Conservation (phyloP, 2,888 invertebrate genomes). For the Anticlea derivata region DNA sequence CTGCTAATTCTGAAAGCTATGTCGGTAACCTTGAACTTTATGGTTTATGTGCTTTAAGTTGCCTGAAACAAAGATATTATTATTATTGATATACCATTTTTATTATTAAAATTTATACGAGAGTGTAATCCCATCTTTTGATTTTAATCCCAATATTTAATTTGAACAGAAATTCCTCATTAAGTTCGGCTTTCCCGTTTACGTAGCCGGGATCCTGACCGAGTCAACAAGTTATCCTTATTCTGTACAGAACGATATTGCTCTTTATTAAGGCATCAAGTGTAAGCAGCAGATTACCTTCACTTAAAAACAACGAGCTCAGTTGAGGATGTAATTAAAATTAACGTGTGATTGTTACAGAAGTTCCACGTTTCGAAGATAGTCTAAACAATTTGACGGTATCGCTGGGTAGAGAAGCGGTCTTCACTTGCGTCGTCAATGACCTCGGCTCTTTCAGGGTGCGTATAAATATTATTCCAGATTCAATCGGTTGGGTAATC, state of each 20-base stretch:
- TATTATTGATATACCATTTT: too few species aligned
- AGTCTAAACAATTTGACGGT: slow-evolving; percentile 92
- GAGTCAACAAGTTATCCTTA: slow-evolving; percentile 13
- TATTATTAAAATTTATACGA: too few species aligned
- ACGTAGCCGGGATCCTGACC: slow-evolving; percentile 1
- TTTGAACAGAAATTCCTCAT: not conserved
- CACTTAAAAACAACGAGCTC: slow-evolving; percentile 32
- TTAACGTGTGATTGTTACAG: slow-evolving; percentile 62
- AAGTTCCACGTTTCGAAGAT: slow-evolving; percentile 89
- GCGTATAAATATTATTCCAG: slow-evolving; percentile 64
- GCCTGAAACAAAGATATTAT: too few species aligned
- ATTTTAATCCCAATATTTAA: slow-evolving; percentile 6
- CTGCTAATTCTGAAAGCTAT: too few species aligned
- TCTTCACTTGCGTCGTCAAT: slow-evolving; percentile 93
- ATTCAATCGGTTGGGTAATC: slow-evolving; percentile 21
- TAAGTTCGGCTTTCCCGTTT: not conserved
- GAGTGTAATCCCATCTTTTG: not conserved
- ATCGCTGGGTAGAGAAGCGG: slow-evolving; percentile 91
- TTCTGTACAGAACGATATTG: slow-evolving; percentile 17
- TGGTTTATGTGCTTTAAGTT: too few species aligned
- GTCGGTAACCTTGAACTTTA: too few species aligned
- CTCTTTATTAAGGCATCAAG: slow-evolving; percentile 10
- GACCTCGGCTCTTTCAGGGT: slow-evolving; percentile 91
- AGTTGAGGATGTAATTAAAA: slow-evolving; percentile 35
- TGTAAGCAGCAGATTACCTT: slow-evolving; percentile 31